phyloP scores from a whole-genome alignment of 2,888 invertebrate genomes.

The Lycophotia porphyrea region DNA sequence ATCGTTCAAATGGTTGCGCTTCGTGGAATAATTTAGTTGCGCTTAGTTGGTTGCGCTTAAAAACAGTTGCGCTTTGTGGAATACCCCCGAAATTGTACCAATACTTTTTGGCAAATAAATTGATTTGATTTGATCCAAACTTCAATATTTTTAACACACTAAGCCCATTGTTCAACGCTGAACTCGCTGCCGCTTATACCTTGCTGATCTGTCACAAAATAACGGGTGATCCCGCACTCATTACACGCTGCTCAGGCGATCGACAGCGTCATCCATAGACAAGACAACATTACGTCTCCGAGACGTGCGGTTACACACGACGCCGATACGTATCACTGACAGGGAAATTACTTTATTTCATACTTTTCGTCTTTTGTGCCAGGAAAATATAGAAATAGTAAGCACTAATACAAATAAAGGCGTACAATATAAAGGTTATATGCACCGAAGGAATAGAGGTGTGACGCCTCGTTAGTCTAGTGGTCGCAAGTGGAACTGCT shows the following conservation, averaged over 20 bases:
- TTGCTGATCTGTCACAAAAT: conserved; percentile 68
- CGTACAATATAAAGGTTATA: not conserved
- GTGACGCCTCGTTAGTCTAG: not conserved
- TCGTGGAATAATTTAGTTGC: too few species aligned
- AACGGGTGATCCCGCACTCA: conserved; percentile 73
- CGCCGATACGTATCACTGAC: conserved; percentile 21
- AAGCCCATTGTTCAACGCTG: not conserved
- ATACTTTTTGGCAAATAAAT: too few species aligned
- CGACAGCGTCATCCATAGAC: conserved; percentile 60
- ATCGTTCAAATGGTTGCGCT: too few species aligned
- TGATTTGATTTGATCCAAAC: too few species aligned
- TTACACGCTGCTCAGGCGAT: conserved; percentile 70
- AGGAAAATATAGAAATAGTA: too few species aligned
- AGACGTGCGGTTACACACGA: conserved; percentile 61
- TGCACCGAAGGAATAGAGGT: not conserved
- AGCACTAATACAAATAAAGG: not conserved
- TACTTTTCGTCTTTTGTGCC: conserved; percentile 6
- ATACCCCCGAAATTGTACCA: too few species aligned
- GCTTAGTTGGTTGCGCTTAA: too few species aligned
- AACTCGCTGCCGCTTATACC: conserved; percentile 44
- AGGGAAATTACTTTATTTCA: conserved; percentile 12
- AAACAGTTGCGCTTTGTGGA: too few species aligned
- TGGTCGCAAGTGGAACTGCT: too few species aligned
- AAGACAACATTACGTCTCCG: conserved; percentile 55
- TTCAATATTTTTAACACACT: too few species aligned